Base-by-base conservation (phyloP, 2,797 vertebrate species). In the Microcaecilia unicolor region DNA sequence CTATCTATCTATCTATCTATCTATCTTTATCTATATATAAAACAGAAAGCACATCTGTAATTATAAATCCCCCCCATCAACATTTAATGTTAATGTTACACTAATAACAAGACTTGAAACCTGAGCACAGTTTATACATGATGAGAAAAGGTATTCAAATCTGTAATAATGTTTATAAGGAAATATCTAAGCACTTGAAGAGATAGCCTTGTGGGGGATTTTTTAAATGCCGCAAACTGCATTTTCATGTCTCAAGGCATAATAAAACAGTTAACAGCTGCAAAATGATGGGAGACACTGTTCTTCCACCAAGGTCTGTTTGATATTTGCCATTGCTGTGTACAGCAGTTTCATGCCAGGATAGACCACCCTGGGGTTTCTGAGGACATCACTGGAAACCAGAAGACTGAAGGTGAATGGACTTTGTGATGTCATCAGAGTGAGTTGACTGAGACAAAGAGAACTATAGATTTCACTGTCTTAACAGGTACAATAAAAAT, bases 211-310 rank as follows among this genome's bases (percentile, higher is more conserved):
- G 56, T 62, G 1, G n/a, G n/a, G 18, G 32, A 55, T 51, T 57
- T 50, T 67, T 61, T 49, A 73, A 69, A 51, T 37, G 37, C 63
- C 75, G 57, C 66, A 74, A 72, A 47, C 55, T 61, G 64, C 45
- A 59, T 75, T 68, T 72, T 62, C 36, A 52, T 67, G 69, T 45
- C 59, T 75, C 45, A 37, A 36, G 63, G 60, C 65, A 65, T 59
- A 70, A 67, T 68, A 75, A 72, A 80, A 74, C 0, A 0, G 70
- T 69, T 65, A n/a, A 68, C 67, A 81, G 73, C 68, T 81, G 67
- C 33, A 63, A 64, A 67, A 65, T 18, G 39, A 61, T 54, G 70
- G 64, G 67, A 62, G 50, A 69, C 65, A 63, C 68, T 67, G 70
- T 70, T 76, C 67, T 72, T 70, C 64, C 42, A 68, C 44, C 52